Conservation (phyloP, 2,797 vertebrate species). For the Hyperoplus immaculatus region DNA sequence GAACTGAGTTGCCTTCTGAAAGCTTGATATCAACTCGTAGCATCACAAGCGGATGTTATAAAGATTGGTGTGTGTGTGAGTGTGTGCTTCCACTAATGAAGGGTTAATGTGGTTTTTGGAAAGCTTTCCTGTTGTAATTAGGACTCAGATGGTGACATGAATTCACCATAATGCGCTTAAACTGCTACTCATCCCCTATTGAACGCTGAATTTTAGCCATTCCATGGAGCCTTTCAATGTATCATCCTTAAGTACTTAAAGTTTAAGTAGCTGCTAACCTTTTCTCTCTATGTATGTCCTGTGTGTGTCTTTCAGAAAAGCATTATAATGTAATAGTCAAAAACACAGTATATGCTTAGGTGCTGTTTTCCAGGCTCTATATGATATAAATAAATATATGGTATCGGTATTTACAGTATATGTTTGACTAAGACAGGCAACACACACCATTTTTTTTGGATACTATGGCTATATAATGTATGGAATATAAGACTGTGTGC, state of each 20-base stretch:
- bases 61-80: neutral
- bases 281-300: neutral
- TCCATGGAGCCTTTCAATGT: neutral
- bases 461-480: too few species aligned
- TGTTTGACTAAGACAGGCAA: constrained; percentile 4
- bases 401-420: too few species aligned
- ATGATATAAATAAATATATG: too few species aligned
- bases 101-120: neutral
- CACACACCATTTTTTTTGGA: neutral
- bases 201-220: neutral
- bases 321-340: neutral
- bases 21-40: neutral
- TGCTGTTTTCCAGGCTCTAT: neutral
- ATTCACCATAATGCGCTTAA: neutral
- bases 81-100: constrained; percentile 1
- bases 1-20: neutral
- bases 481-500: neutral
- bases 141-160: neutral
- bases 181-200: neutral
- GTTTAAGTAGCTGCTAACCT: constrained; percentile 4
- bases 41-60: neutral
- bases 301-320: constrained; percentile 9
- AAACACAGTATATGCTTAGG: neutral
- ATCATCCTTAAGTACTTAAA: neutral
- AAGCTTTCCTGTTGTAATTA: neutral